Conservation (phyloP, 1,140 invertebrate species). For the Pogonomyrmex californicus region DNA sequence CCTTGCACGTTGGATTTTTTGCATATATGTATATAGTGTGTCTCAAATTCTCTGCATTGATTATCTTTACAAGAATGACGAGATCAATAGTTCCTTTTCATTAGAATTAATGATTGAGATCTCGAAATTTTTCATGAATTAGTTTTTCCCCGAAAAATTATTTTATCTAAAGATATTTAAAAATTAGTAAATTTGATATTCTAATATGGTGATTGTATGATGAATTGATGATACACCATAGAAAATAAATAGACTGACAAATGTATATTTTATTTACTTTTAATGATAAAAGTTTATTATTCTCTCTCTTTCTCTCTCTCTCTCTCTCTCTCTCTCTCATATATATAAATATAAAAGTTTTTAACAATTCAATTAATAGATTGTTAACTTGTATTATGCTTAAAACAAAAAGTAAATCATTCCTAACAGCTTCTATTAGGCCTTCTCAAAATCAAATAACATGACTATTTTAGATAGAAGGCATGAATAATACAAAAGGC, state of each 20-base stretch:
- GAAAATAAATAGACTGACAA: not conserved
- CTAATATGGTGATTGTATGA: not conserved
- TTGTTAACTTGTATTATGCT: not conserved
- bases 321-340: no score
- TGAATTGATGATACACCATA: not conserved
- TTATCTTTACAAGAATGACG: not conserved
- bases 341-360: not conserved
- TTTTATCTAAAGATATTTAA: not conserved
- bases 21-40: not conserved
- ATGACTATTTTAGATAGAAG: not conserved
- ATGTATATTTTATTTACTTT: not conserved
- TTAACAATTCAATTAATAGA: not conserved
- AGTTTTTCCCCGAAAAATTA: not conserved
- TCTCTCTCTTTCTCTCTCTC: no score
- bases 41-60: not conserved
- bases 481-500: not conserved
- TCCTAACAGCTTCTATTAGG: not conserved
- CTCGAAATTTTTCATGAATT: constrained; percentile 9
- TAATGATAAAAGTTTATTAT: constrained; percentile 8
- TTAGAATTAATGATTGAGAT: constrained; percentile 7
- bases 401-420: not conserved
- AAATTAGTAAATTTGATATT: not conserved
- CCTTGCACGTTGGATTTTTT: constrained; percentile 21
- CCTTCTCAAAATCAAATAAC: not conserved
- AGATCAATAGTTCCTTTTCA: not conserved